phyloP scores from a whole-genome alignment of 2,113 vertebrate genomes.

The Oncorhynchus mykiss region DNA sequence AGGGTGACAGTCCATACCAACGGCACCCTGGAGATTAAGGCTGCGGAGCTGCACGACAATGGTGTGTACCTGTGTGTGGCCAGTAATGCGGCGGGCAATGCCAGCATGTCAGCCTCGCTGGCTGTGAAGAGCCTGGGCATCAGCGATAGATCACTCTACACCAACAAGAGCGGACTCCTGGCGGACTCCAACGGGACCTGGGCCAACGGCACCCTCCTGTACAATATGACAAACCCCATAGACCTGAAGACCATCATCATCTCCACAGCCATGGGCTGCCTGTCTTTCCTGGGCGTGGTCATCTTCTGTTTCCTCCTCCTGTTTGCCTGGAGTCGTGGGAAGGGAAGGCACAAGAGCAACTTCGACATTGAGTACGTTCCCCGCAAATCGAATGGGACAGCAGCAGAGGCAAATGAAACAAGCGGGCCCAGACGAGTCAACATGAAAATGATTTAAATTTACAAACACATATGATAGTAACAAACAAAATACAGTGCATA shows the following conservation, averaged over 20 bases:
- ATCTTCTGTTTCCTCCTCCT: conserved; percentile 96
- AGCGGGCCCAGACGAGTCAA: conserved; percentile 94
- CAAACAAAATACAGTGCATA: conserved; percentile 44
- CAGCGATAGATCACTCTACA: conserved; percentile 83
- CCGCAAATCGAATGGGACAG: conserved; percentile 88
- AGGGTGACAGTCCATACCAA: conserved; percentile 91
- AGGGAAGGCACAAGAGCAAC: conserved; percentile 95
- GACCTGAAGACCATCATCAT: conserved; percentile 98
- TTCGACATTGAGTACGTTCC: conserved; percentile 97
- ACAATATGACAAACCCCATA: conserved; percentile 93
- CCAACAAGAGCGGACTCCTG: conserved; percentile 92
- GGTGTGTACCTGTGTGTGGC: conserved; percentile 94
- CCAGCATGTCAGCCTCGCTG: conserved; percentile 89
- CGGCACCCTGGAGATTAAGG: conserved; percentile 92
- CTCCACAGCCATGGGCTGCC: conserved; percentile 97
- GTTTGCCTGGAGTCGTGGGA: conserved; percentile 95
- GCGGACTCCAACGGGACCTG: conserved; percentile 90
- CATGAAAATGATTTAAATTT: conserved; percentile 96
- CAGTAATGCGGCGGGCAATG: conserved; percentile 93
- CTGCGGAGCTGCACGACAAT: conserved; percentile 94
- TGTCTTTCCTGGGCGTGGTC: conserved; percentile 96
- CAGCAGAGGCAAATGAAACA: conserved; percentile 76
- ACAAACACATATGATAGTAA: neutral
- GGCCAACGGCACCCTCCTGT: conserved; percentile 87
- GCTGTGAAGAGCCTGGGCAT: conserved; percentile 85